A percentile compares a stretch with the other conserved stretches of the same genome.
Evolutionary conservation across 2,888 invertebrate species (phyloP).

Genomic region (Xestoiulus laeticollis): DNA sequence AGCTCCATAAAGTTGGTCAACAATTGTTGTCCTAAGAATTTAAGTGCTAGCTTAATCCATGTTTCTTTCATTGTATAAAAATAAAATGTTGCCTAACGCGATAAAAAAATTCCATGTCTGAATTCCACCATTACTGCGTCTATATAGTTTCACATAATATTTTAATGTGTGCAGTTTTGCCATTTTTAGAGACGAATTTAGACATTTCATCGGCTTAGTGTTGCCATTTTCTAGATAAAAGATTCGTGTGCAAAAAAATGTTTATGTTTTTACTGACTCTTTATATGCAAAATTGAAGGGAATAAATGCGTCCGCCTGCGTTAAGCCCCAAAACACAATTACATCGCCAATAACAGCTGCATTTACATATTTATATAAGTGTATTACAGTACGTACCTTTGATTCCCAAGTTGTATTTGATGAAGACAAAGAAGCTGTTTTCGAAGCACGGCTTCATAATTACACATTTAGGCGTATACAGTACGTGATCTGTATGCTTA

Average conservation of each 20-base stretch:
- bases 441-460: background rate
- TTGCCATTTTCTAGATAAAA: background rate
- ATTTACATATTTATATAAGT: slow-evolving; percentile 9
- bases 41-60: background rate
- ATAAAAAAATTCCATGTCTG: background rate
- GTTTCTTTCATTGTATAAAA: background rate
- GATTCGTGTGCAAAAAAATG: background rate
- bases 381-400: background rate
- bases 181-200: too few species aligned
- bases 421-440: background rate
- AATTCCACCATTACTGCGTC: background rate
- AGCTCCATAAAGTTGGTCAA: too few species aligned
- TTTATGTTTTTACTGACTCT: background rate
- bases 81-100: background rate
- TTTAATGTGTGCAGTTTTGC: background rate
- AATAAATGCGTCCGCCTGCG: background rate
- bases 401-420: background rate
- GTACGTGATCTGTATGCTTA: background rate
- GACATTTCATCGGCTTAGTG: too few species aligned
- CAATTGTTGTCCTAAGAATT: background rate
- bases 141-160: background rate
- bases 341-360: slow-evolving; percentile 9
- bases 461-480: background rate
- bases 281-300: background rate
- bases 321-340: background rate